A percentile compares a stretch with the other conserved stretches of the same genome.
These are phyloP conservation scores for Aeoliscus strigatus DNA, from an alignment of 2,797 vertebrate genomes.

Conservation along the genomic window DNA sequence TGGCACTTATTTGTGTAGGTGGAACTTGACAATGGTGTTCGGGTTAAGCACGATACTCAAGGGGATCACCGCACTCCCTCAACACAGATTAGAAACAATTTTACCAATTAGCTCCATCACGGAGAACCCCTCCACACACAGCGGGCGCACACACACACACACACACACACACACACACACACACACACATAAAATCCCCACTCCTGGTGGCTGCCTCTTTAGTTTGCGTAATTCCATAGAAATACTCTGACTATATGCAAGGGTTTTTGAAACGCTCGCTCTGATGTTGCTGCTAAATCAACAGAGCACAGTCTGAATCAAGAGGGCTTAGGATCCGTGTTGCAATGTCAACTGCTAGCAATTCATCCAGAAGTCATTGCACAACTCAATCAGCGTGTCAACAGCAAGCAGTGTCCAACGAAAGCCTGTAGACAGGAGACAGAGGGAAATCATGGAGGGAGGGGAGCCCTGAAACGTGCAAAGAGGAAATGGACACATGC, in stretches of 20 bases:
- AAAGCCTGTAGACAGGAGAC: constrained; percentile 28
- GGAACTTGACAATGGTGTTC: constrained; percentile 50
- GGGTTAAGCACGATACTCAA: constrained; percentile 59
- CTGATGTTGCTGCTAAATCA: constrained; percentile 46
- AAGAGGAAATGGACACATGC: constrained; percentile 16
- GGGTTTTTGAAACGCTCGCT: constrained; percentile 31
- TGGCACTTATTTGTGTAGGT: constrained; percentile 55
- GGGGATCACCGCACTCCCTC: constrained; percentile 56
- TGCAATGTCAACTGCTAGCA: constrained; percentile 53
- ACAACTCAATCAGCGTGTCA: constrained; percentile 72
- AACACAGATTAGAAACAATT: constrained; percentile 62
- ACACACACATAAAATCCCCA: constrained; percentile 2
- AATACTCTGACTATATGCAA: constrained; percentile 23
- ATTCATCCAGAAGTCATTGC: constrained; percentile 61
- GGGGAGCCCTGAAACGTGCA: constrained; percentile 31
- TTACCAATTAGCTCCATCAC: constrained; percentile 48
- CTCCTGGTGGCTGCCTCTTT: constrained; percentile 11
- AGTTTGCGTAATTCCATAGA: constrained; percentile 15
- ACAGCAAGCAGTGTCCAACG: constrained; percentile 45
- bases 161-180: neutral
- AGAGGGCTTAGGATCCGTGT: constrained; percentile 35
- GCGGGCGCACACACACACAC: too few species aligned
- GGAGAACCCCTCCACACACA: neutral
- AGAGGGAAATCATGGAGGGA: constrained; percentile 25
- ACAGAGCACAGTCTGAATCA: constrained; percentile 38